These are phyloP conservation scores for Lepas anatifera DNA, from an alignment of 2,888 invertebrate genomes.

Conservation along the genomic window DNA sequence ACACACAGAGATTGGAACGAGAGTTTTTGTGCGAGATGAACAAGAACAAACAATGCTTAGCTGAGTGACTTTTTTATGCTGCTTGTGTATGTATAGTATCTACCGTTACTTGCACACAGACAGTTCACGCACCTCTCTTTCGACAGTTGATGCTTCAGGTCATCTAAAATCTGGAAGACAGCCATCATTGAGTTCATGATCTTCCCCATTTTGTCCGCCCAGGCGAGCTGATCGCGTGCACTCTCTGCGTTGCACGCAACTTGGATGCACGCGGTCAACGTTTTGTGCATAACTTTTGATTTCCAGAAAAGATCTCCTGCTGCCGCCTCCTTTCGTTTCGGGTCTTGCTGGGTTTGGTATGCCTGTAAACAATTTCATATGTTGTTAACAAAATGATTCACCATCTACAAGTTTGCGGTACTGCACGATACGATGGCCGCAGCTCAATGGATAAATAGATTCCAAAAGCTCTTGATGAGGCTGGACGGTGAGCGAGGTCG, in stretches of 20 bases:
- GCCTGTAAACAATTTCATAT: neutral
- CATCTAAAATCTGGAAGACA: neutral
- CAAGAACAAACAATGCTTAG: no score
- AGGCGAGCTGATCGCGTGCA: neutral
- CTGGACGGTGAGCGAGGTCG: no score
- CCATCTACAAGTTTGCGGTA: no score
- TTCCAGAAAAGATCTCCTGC: neutral
- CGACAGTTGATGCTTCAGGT: neutral
- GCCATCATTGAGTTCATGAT: conserved; percentile 1
- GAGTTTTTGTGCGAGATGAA: no score
- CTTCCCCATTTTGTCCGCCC: neutral
- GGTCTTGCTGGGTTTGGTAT: neutral
- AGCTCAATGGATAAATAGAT: no score
- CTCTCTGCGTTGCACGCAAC: neutral
- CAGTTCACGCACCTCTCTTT: neutral
- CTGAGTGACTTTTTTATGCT: no score
- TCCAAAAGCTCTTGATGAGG: no score
- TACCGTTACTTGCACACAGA: no score
- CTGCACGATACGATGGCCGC: no score
- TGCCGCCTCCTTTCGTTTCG: neutral
- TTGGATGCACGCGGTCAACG: neutral
- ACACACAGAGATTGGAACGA: no score
- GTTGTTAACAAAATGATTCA: no score
- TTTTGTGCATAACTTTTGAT: conserved; percentile 2
- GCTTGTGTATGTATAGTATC: no score